phyloP scores from a whole-genome alignment of 2,113 vertebrate genomes.

The Egretta garzetta region DNA sequence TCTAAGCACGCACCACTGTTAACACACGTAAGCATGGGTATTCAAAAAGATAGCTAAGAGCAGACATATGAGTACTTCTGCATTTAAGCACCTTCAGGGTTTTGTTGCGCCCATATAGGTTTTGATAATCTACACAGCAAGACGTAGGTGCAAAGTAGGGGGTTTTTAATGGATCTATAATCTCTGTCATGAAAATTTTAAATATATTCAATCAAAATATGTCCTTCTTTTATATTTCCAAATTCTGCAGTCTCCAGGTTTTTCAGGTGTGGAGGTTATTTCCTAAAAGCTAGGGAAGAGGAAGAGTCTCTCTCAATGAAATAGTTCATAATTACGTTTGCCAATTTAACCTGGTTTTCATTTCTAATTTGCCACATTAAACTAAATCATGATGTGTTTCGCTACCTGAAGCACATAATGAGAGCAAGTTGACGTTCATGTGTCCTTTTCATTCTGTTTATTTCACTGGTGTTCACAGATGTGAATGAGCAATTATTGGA shows the following conservation, averaged over 20 bases:
- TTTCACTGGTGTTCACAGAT: not conserved
- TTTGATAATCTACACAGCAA: not conserved
- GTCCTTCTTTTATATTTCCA: not conserved
- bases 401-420: not conserved
- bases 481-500: not conserved
- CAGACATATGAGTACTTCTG: not conserved
- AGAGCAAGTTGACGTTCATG: not conserved
- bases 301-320: not conserved
- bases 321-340: not conserved
- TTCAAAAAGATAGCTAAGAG: not conserved
- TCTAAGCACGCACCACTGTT: not conserved
- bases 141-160: rapidly evolving
- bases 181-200: not conserved
- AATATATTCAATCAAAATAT: not conserved
- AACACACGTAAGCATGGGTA: rapidly evolving
- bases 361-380: not conserved
- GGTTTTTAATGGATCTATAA: not conserved
- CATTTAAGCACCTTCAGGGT: not conserved
- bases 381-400: not conserved
- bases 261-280: not conserved
- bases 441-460: not conserved
- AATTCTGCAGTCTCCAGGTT: not conserved
- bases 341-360: not conserved
- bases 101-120: too few species aligned
- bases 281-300: not conserved